Evolutionary conservation across 2,797 vertebrate species (phyloP).

Genomic region (Lutjanus argentimaculatus): DNA sequence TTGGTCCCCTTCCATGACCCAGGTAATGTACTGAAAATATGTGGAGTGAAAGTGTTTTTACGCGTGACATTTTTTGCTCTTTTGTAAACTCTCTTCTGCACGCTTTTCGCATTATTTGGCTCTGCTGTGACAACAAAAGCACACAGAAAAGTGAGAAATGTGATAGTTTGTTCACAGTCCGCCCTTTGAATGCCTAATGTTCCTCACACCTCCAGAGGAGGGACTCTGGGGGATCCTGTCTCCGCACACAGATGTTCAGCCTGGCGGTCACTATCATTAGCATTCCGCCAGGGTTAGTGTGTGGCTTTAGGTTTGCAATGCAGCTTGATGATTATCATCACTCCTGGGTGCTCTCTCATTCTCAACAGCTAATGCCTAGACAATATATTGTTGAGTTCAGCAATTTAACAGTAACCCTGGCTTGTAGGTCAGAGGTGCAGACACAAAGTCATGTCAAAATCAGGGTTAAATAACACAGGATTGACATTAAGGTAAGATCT

Average conservation of each 20-base stretch:
- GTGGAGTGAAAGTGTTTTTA: neutral
- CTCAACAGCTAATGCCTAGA: constrained; percentile 36
- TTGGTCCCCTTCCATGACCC: constrained; percentile 98
- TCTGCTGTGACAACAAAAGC: constrained; percentile 44
- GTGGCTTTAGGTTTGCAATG: constrained; percentile 55
- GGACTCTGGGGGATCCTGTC: constrained; percentile 62
- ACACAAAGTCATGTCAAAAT: neutral
- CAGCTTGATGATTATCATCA: constrained; percentile 76
- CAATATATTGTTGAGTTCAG: constrained; percentile 32
- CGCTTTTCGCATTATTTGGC: constrained; percentile 5
- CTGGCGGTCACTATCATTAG: constrained; percentile 85
- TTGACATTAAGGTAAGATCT: neutral
- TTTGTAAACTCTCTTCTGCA: neutral
- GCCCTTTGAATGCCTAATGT: constrained; percentile 66
- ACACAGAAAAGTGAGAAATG: constrained; percentile 80
- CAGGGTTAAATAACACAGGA: neutral
- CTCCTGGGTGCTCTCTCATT: constrained; percentile 70
- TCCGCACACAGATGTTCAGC: constrained; percentile 84
- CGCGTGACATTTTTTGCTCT: neutral
- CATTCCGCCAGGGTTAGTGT: constrained; percentile 78
- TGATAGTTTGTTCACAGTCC: constrained; percentile 81
- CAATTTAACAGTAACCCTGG: constrained; percentile 21
- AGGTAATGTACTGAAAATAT: constrained; percentile 84
- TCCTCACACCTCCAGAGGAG: constrained; percentile 78
- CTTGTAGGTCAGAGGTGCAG: constrained; percentile 24